These are phyloP conservation scores for Thamnophis sirtalis DNA, from an alignment of 2,113 vertebrate species.

Conservation along the genomic window DNA sequence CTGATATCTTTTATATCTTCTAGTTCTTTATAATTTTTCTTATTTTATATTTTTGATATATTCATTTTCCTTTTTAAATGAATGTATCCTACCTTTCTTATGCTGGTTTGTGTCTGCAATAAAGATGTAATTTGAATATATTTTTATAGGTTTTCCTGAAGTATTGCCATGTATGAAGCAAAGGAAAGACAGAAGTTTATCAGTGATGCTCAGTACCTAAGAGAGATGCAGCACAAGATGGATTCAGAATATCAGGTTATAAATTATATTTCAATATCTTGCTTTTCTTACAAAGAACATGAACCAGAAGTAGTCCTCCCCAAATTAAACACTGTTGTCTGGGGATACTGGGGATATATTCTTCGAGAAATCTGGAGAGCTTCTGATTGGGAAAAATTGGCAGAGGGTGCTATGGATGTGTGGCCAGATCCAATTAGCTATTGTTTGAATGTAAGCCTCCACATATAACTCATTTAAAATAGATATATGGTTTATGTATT, in stretches of 20 bases:
- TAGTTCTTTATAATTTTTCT: neutral
- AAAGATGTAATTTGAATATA: neutral
- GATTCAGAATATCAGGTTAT: slow-evolving; percentile 60
- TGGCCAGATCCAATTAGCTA: neutral
- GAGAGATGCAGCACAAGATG: slow-evolving; percentile 49
- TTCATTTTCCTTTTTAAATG: neutral
- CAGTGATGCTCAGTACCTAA: slow-evolving; percentile 43
- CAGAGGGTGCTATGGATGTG: neutral
- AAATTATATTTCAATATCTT: neutral
- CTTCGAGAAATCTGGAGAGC: neutral
- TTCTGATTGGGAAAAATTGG: neutral
- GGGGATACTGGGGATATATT: neutral
- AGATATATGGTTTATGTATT: slow-evolving; percentile 13
- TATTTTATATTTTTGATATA: neutral
- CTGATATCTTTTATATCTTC: neutral
- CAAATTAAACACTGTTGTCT: neutral
- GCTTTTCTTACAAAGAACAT: neutral
- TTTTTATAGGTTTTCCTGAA: slow-evolving; percentile 40
- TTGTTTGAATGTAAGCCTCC: neutral
- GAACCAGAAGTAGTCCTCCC: neutral
- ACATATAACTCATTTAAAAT: neutral
- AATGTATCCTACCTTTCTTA: neutral
- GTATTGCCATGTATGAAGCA: slow-evolving; percentile 49
- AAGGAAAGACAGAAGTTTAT: slow-evolving; percentile 49
- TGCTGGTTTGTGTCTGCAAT: neutral